Evolutionary conservation across 2,888 invertebrate genomes (phyloP).

Genomic region (Lasioglossum leucozonium): DNA sequence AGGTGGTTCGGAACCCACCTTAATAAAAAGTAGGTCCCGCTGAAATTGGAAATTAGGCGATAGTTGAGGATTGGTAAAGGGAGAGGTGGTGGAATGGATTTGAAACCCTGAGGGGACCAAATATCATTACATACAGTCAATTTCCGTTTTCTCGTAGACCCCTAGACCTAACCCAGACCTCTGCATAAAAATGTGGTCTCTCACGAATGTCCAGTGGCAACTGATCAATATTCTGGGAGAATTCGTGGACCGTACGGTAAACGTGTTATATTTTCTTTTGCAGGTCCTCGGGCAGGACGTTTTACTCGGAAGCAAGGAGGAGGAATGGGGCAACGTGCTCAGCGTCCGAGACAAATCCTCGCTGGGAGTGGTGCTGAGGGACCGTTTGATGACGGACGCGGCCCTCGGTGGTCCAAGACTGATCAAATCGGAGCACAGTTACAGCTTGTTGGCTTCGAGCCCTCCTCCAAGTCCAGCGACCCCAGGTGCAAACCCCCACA

Average conservation of each 20-base stretch:
- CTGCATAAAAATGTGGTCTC: neutral
- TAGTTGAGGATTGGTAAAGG: too few relatives aligned
- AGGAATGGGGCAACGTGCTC: constrained; percentile 88
- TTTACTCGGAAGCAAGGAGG: constrained; percentile 86
- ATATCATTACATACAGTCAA: too few relatives aligned
- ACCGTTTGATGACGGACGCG: constrained; percentile 95
- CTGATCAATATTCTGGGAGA: neutral
- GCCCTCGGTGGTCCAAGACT: constrained; percentile 90
- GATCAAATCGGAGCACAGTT: constrained; percentile 97
- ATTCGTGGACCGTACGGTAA: neutral
- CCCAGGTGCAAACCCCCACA: constrained; percentile 72
- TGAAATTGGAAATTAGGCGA: too few relatives aligned
- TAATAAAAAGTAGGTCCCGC: too few relatives aligned
- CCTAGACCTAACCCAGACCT: too few relatives aligned
- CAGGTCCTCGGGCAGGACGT: constrained; percentile 88
- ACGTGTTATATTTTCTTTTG: neutral
- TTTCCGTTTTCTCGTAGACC: neutral
- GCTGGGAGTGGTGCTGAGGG: constrained; percentile 92
- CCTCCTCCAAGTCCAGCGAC: constrained; percentile 79
- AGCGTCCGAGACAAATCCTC: constrained; percentile 83
- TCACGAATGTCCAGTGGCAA: neutral
- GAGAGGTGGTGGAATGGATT: too few relatives aligned
- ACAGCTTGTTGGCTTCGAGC: constrained; percentile 87
- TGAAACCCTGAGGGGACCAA: too few relatives aligned
- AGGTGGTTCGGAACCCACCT: too few relatives aligned